Conservation (phyloP, 2,888 invertebrate genomes). For the Augiades crinisus region DNA sequence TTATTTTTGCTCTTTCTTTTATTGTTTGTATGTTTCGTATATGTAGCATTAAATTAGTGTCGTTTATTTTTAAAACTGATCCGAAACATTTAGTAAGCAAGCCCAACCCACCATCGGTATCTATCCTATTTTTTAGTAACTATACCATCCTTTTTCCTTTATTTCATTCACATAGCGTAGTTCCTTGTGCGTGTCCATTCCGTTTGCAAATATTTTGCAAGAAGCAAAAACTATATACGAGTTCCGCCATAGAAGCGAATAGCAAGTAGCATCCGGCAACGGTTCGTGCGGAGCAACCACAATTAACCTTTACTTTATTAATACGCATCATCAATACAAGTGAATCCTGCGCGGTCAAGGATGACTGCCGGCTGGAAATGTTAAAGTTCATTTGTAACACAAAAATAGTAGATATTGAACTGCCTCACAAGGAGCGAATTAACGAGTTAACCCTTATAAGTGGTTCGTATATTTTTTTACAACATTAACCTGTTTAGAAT, state of each 20-base stretch:
- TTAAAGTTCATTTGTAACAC: constrained; percentile 10
- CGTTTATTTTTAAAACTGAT: no score
- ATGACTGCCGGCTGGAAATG: constrained; percentile 12
- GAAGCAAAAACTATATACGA: not conserved
- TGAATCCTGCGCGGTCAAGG: constrained; percentile 19
- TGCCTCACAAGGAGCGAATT: not conserved
- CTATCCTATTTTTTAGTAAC: no score
- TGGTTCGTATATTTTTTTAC: no score
- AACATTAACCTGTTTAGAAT: no score
- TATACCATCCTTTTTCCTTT: no score
- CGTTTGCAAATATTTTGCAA: not conserved
- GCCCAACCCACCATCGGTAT: no score
- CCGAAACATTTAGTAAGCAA: no score
- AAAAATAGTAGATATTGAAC: not conserved
- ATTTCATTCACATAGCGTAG: no score
- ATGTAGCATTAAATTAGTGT: no score
- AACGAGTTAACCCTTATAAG: not conserved
- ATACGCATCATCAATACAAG: constrained; percentile 4
- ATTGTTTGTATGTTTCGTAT: no score
- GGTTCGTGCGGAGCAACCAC: not conserved
- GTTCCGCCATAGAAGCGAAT: not conserved
- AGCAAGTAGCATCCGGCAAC: not conserved
- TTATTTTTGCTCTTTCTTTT: no score
- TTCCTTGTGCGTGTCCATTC: no score
- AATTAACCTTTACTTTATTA: constrained; percentile 12